phyloP scores from a whole-genome alignment of 1,140 invertebrate genomes.

The Thereuonema tuberculata region DNA sequence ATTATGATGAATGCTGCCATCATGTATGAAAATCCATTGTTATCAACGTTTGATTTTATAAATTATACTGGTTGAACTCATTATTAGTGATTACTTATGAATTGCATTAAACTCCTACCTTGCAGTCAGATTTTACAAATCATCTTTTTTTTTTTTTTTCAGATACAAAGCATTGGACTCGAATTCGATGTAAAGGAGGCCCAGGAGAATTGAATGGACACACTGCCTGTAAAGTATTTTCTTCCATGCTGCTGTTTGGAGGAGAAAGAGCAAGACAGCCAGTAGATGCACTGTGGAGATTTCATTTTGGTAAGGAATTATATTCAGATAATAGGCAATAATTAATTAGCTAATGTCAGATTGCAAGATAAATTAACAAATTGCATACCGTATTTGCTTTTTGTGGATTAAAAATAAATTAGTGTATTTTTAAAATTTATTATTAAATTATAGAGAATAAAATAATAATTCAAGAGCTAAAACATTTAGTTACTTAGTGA shows the following conservation, averaged over 20 bases:
- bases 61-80: too few relatives aligned
- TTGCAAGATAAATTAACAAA: constrained; percentile 5
- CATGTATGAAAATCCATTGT: too few relatives aligned
- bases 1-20: too few relatives aligned
- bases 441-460: too few relatives aligned
- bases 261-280: constrained; percentile 57
- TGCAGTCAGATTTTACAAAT: background rate
- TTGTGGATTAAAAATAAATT: background rate
- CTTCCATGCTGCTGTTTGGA: constrained; percentile 68
- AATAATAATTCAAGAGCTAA: too few relatives aligned
- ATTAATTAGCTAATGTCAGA: too few relatives aligned
- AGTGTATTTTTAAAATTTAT: too few relatives aligned
- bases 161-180: constrained; percentile 50
- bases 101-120: too few relatives aligned
- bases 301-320: constrained; percentile 71
- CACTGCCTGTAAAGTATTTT: constrained; percentile 57
- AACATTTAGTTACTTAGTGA: too few relatives aligned
- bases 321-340: too few relatives aligned
- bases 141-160: constrained; percentile 17
- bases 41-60: too few relatives aligned
- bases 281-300: constrained; percentile 70
- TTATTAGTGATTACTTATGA: too few relatives aligned
- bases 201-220: constrained; percentile 69
- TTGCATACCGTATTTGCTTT: background rate
- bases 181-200: constrained; percentile 48